A percentile compares a stretch with the other conserved stretches of the same genome.
Conservation (phyloP, 2,113 vertebrate genomes). For the Eurystomus gularis region DNA sequence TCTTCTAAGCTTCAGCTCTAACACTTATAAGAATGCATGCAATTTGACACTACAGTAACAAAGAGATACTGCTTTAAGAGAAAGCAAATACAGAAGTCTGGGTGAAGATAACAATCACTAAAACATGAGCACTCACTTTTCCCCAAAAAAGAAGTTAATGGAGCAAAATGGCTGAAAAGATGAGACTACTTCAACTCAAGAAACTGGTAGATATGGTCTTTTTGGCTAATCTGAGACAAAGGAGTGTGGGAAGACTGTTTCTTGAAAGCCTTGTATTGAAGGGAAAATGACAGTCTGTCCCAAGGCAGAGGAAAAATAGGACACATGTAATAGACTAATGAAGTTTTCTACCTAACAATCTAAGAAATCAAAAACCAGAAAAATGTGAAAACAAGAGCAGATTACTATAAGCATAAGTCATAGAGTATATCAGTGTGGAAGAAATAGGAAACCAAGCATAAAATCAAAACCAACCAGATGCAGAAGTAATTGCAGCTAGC, state of each 20-base stretch:
- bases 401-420: not conserved
- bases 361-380: not conserved
- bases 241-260: not conserved
- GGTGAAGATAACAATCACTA: not conserved
- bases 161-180: not conserved
- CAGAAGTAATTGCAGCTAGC: not conserved
- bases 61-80: not conserved
- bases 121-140: not conserved
- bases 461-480: not conserved
- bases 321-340: not conserved
- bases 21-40: rapidly evolving
- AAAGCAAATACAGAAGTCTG: not conserved
- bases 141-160: not conserved
- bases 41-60: not conserved
- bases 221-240: not conserved
- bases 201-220: not conserved
- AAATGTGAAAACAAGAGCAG: not conserved
- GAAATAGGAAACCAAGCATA: not conserved
- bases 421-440: not conserved
- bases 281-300: not conserved
- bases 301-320: not conserved
- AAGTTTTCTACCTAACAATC: not conserved
- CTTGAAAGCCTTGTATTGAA: not conserved
- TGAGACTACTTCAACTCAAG: not conserved
- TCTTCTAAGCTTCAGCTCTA: not conserved